A percentile compares a stretch with the other conserved stretches of the same genome.
Evolutionary conservation across 2,797 vertebrate species (phyloP).

Genomic region (Amniataba percoides): DNA sequence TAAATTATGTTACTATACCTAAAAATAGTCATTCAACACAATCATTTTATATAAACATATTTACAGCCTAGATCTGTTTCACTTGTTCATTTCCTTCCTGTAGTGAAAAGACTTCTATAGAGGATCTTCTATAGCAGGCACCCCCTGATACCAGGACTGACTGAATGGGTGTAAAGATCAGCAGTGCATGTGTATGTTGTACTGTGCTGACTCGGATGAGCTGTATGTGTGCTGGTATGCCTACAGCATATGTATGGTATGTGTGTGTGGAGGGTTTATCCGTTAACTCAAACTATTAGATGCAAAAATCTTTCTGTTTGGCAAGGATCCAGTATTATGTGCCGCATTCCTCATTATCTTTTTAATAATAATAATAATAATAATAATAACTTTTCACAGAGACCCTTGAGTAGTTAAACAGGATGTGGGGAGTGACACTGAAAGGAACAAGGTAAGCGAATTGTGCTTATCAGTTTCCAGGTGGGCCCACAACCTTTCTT

Average conservation of each 20-base stretch:
- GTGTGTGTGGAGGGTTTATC: background rate
- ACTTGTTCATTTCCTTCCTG: slow-evolving; percentile 62
- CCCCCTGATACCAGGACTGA: slow-evolving; percentile 83
- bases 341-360: no score
- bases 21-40: slow-evolving; percentile 18
- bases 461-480: no score
- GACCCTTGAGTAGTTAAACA: no score
- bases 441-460: no score
- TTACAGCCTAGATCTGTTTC: background rate
- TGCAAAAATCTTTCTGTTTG: background rate
- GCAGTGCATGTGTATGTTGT: slow-evolving; percentile 23
- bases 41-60: background rate
- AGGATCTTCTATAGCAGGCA: slow-evolving; percentile 87
- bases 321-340: background rate
- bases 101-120: slow-evolving; percentile 91
- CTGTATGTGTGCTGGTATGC: slow-evolving; percentile 2
- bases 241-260: background rate
- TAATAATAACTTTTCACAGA: no score
- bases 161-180: slow-evolving; percentile 38
- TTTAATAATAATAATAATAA: no score
- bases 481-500: background rate
- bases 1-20: background rate
- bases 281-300: background rate
- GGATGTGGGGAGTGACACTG: no score
- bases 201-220: background rate